Conservation (phyloP, 2,113 vertebrate species). For the Junco hyemalis region DNA sequence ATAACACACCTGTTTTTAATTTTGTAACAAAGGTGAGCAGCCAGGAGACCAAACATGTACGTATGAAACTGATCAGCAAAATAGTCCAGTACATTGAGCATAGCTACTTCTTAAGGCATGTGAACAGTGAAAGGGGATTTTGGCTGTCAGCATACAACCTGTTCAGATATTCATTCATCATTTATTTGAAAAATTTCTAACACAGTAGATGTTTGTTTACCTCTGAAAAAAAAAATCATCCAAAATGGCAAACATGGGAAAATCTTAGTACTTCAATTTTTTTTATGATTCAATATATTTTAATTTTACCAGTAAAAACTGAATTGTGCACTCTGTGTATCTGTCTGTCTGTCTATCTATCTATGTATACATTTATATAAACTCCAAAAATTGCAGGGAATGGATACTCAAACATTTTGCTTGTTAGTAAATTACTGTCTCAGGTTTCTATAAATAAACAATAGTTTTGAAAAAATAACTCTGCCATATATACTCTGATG, state of each 20-base stretch:
- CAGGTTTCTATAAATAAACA: background rate
- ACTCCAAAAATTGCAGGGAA: background rate
- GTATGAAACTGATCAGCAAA: background rate
- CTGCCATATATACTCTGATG: background rate
- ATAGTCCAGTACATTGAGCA: background rate
- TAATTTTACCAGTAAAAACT: background rate
- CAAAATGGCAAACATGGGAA: background rate
- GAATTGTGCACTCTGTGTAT: background rate
- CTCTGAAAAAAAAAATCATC: fast-evolving
- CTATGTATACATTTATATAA: background rate
- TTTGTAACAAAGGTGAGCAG: background rate
- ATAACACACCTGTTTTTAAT: background rate
- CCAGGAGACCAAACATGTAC: background rate
- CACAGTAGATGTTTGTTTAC: background rate
- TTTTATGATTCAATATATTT: background rate
- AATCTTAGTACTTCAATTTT: background rate
- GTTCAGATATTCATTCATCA: background rate
- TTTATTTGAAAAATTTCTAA: background rate
- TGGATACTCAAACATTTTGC: fast-evolving
- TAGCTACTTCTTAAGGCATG: background rate
- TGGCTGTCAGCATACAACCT: background rate
- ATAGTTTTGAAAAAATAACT: background rate
- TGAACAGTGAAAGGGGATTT: background rate
- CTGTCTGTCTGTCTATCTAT: no score
- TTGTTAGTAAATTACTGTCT: background rate